These are phyloP conservation scores for Gandaritis pyraliata DNA, from an alignment of 2,888 invertebrate genomes.

Conservation along the genomic window DNA sequence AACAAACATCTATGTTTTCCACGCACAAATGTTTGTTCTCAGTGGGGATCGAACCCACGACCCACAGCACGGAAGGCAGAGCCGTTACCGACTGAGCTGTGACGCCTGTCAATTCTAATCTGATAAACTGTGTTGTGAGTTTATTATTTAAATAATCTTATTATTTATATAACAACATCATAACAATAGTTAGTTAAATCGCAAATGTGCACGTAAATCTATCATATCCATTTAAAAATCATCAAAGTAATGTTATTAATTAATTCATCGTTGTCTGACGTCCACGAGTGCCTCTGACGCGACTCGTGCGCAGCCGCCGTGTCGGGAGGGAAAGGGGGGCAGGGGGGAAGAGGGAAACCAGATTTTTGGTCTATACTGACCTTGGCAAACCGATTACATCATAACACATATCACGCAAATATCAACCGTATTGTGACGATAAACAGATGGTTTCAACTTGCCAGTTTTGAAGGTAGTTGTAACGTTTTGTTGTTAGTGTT, in stretches of 20 bases:
- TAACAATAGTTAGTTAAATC: too few relatives aligned
- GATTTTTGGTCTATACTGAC: slow-evolving; percentile 83
- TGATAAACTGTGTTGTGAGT: too few relatives aligned
- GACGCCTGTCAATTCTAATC: too few relatives aligned
- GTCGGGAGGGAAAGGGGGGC: slow-evolving; percentile 40
- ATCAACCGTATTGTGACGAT: slow-evolving; percentile 7
- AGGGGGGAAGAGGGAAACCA: slow-evolving; percentile 65
- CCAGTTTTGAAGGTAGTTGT: background rate
- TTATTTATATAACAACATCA: too few relatives aligned
- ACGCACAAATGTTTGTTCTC: too few relatives aligned
- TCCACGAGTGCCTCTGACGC: slow-evolving; percentile 35
- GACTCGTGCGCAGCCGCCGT: slow-evolving; percentile 44
- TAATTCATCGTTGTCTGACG: slow-evolving; percentile 20
- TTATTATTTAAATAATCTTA: too few relatives aligned
- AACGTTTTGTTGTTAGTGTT: slow-evolving; percentile 44
- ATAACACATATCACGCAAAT: slow-evolving; percentile 50
- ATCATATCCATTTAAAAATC: slow-evolving; percentile 3
- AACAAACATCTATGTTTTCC: too few relatives aligned
- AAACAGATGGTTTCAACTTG: slow-evolving; percentile 41
- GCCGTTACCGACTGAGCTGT: too few relatives aligned
- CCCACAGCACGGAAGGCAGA: too few relatives aligned
- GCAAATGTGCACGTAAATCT: too few relatives aligned
- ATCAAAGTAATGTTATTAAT: slow-evolving; percentile 15
- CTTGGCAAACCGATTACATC: slow-evolving; percentile 81
- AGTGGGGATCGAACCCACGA: too few relatives aligned